These are phyloP conservation scores for Cygnus atratus DNA, from an alignment of 2,113 vertebrate species.

Conservation along the genomic window DNA sequence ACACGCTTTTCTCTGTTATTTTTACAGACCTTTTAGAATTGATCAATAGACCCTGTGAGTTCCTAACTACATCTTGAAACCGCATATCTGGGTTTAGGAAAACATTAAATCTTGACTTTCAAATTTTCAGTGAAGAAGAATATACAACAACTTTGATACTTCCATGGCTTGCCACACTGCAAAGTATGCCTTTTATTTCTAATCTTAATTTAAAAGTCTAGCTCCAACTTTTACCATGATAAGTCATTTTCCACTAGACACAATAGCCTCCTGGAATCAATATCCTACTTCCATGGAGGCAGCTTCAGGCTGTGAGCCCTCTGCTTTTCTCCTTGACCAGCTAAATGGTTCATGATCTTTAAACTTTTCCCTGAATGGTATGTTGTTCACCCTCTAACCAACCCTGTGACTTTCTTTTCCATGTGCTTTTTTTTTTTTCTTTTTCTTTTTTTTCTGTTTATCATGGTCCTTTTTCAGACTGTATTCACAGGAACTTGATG, in stretches of 20 bases:
- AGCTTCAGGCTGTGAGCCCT: neutral
- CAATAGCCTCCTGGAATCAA: slow-evolving; percentile 14
- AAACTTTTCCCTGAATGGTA: neutral
- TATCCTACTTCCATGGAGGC: neutral
- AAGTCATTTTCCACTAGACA: neutral
- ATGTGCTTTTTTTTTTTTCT: neutral
- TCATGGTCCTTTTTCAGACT: neutral
- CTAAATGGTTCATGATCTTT: neutral
- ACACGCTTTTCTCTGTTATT: neutral
- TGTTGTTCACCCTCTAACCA: neutral
- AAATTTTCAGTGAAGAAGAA: neutral
- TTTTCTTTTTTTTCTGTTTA: neutral
- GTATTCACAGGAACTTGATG: neutral
- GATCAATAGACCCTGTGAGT: neutral
- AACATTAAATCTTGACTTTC: neutral
- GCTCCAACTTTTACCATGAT: neutral
- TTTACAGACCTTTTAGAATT: neutral
- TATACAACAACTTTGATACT: neutral
- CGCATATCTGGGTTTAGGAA: neutral
- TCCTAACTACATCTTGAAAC: neutral
- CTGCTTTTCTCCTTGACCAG: slow-evolving; percentile 5
- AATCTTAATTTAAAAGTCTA: neutral
- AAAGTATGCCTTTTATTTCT: neutral
- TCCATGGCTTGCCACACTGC: neutral
- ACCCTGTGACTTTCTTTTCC: neutral